These are phyloP conservation scores for Meloidogyne exigua DNA, from an alignment of 1,140 invertebrate genomes.

Conservation along the genomic window DNA sequence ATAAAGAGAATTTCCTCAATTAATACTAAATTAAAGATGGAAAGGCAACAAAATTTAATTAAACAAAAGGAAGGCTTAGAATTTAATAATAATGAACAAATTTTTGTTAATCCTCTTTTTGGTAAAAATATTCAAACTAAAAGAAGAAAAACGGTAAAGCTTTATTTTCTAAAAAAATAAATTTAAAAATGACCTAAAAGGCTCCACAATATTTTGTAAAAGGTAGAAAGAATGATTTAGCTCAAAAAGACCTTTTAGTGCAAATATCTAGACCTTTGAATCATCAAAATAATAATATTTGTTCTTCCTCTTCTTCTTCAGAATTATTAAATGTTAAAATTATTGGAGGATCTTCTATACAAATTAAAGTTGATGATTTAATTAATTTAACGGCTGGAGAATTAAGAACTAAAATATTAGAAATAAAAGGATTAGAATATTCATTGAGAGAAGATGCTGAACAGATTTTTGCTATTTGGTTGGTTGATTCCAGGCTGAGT, in stretches of 20 bases:
- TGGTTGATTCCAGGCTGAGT: constrained; percentile 50
- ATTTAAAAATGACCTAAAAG: too few relatives aligned
- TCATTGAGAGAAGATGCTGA: constrained; percentile 10
- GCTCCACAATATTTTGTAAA: constrained; percentile 53
- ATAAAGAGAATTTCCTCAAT: neutral
- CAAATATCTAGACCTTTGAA: too few relatives aligned
- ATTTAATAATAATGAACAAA: constrained; percentile 57
- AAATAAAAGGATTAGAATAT: constrained; percentile 32
- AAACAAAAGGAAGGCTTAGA: too few relatives aligned
- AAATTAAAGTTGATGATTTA: constrained; percentile 35
- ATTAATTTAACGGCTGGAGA: constrained; percentile 49
- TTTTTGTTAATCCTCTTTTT: constrained; percentile 55
- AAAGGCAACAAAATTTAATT: constrained; percentile 52
- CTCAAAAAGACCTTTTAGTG: too few relatives aligned
- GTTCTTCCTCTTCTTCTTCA: too few relatives aligned
- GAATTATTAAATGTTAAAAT: constrained; percentile 50
- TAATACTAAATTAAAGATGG: constrained; percentile 43
- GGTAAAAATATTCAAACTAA: constrained; percentile 25
- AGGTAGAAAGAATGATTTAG: constrained; percentile 15
- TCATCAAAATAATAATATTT: too few relatives aligned
- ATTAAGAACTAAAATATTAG: constrained; percentile 45
- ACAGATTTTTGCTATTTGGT: constrained; percentile 55
- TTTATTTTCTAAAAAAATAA: too few relatives aligned
- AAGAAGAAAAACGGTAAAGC: constrained; percentile 34
- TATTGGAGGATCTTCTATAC: constrained; percentile 40